These are phyloP conservation scores for Dromaius novaehollandiae DNA, from an alignment of 2,113 vertebrate genomes.

Conservation along the genomic window DNA sequence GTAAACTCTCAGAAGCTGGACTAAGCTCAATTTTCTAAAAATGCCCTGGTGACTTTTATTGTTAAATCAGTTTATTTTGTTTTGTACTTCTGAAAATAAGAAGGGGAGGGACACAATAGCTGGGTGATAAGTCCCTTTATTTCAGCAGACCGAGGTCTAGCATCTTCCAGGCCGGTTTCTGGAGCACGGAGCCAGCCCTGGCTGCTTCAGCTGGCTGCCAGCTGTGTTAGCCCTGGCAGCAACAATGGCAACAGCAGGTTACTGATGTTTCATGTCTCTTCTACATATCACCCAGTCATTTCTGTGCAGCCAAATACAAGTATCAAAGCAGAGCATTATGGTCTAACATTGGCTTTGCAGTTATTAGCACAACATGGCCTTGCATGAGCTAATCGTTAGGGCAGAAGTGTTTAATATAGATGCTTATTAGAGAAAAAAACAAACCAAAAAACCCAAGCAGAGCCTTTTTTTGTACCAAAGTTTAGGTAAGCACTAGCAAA, in stretches of 20 bases:
- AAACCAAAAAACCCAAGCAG: too few relatives aligned
- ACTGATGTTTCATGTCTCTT: neutral
- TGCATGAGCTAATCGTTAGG: too few relatives aligned
- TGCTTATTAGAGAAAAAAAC: too few relatives aligned
- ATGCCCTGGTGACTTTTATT: neutral
- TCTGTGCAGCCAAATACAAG: neutral
- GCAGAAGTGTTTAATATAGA: too few relatives aligned
- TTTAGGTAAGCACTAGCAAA: too few relatives aligned
- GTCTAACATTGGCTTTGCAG: neutral
- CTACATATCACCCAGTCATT: neutral
- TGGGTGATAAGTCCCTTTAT: rapidly evolving
- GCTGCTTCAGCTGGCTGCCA: neutral
- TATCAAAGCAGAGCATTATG: neutral
- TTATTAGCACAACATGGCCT: neutral
- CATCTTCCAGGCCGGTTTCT: neutral
- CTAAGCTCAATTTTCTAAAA: neutral
- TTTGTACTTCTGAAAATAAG: neutral
- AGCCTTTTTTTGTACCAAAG: too few relatives aligned
- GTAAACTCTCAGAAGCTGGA: neutral
- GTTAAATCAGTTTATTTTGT: neutral
- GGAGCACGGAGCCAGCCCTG: neutral
- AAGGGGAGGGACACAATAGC: rapidly evolving
- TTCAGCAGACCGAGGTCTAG: rapidly evolving
- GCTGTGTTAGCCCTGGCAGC: neutral
- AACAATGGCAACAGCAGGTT: rapidly evolving